Base-by-base conservation (phyloP, 2,113 vertebrate genomes). In the Apeltes quadracus region DNA sequence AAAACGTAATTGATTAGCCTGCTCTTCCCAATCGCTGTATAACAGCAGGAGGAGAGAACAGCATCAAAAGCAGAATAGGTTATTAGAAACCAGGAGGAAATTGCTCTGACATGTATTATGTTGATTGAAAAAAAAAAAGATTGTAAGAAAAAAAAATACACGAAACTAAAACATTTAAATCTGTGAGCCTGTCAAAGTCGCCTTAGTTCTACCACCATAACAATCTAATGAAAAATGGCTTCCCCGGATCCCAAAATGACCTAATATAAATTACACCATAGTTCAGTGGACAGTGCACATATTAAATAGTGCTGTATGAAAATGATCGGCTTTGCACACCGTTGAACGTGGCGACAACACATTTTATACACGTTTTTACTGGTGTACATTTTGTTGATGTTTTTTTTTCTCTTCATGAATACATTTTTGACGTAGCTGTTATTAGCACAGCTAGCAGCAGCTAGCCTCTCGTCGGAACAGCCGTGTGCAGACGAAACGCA, bases 161-260 rank as follows among this genome's bases (percentile, higher is more conserved):
- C 15, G 7, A 27, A n/a, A 12, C 22, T 25, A 66, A 22, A 2
- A 14, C 13, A 11, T 9, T 14, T 34, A 43, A 1, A 29, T 58
- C 25, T 7, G 5, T 15, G 32, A 8, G 18, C 36, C 61, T 38
- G 43, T 59, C 32, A 63, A n/a, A 12, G 51, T 57, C 32, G 75
- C 55, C 73, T 59, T 64, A 44, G 7, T 64, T 41, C 13, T 38
- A 54, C 63, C 75, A 83, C 75, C 69, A 75, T 25, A 74, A 72
- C 81, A 86, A 76, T 82, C 66, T 84, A 71, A 82, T 91, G 79
- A 90, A 91, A 88, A 88, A 91, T 91, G 90, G 90, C 88, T 89
- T 82, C 90, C 87, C 29, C 38, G 12, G 51, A 81, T 80, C 69
- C 25, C 77, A 87, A 83, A 87, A 88, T 83, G 88, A 89, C 83